Evolutionary conservation across 2,888 invertebrate species (phyloP).

Genomic region (Hololepta plana): DNA sequence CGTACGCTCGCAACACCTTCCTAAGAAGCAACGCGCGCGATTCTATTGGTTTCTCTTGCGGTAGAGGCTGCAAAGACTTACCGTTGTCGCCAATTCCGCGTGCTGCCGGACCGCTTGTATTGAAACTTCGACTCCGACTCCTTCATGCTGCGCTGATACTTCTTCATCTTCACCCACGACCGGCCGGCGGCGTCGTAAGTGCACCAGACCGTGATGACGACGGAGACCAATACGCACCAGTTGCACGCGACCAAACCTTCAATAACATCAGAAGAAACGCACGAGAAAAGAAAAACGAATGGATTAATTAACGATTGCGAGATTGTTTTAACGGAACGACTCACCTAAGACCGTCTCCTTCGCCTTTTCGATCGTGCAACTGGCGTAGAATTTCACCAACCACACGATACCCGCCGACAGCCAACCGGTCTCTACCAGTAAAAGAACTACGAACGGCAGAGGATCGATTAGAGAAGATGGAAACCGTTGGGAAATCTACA

Average conservation of each 20-base stretch:
- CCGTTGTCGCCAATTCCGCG: slow-evolving; percentile 73
- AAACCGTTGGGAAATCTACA: too few relatives aligned
- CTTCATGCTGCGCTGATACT: slow-evolving; percentile 65
- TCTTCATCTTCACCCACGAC: slow-evolving; percentile 81
- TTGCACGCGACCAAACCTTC: slow-evolving; percentile 61
- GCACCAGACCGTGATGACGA: slow-evolving; percentile 67
- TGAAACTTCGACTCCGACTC: slow-evolving; percentile 59
- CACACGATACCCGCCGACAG: slow-evolving; percentile 54
- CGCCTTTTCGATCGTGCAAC: slow-evolving; percentile 46
- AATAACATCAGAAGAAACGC: too few relatives aligned
- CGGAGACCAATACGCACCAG: slow-evolving; percentile 53
- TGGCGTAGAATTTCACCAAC: slow-evolving; percentile 47
- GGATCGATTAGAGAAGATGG: background rate
- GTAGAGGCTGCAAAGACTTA: slow-evolving; percentile 17
- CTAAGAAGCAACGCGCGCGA: too few relatives aligned
- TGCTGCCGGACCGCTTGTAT: slow-evolving; percentile 59
- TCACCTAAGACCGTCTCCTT: slow-evolving; percentile 61
- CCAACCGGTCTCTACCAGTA: slow-evolving; percentile 58
- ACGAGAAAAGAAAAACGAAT: too few relatives aligned
- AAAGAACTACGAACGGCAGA: slow-evolving; percentile 41
- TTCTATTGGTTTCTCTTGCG: background rate
- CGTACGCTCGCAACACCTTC: slow-evolving; percentile 71
- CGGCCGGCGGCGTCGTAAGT: slow-evolving; percentile 75
- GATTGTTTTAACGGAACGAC: slow-evolving; percentile 12
- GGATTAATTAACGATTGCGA: too few relatives aligned